Base-by-base conservation (phyloP, 2,888 invertebrate species). In the Campaea margaritaria region DNA sequence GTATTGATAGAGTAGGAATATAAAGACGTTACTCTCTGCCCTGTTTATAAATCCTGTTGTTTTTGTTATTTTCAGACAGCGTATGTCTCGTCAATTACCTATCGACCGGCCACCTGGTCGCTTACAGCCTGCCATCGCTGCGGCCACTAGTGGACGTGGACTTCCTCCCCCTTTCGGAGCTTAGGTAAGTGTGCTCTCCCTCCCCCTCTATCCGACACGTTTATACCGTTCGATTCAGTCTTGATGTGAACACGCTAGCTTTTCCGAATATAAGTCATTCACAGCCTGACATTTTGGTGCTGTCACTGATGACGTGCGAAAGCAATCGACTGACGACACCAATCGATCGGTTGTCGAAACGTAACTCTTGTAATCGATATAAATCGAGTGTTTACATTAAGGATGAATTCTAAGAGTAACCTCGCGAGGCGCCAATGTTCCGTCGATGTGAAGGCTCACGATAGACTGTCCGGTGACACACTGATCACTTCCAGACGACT, bases 91-190 rank as follows among this genome's bases (percentile, higher is more conserved):
- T 97, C 74, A 97, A 97, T 91, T 99, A 99, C 93, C 94, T 98
- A 79, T 98, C 98, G 66, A 98, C 96, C 89, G 99, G 99, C 56
- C 98, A 98, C 92, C 93, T 99, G 81, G 95, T 96, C 82, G 97
- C 98, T 67, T 97, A 98, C 93, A 98, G 98, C 93, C 94, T 99
- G 88, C 99, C 99, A 64, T 98, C 98, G 85, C 94, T 99, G 78
- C 96, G 97, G 89, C 96, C 96, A 75, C 94, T 99, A 69, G 94
- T 98, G 80, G 97, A 99, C 89, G 95, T 97, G 66, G 98, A 98
- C 91, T 98, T 99, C 93, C 94, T 99, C 80, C 98, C 99, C 65
- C 94, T 98, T 72, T 95, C 97, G 70, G 98, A 99, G 91, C 95
- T 98, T 92, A 98, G 98, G 98, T 98, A 93, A 93, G 50, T 52